phyloP scores from a whole-genome alignment of 2,113 vertebrate species.

The Bettongia penicillata region DNA sequence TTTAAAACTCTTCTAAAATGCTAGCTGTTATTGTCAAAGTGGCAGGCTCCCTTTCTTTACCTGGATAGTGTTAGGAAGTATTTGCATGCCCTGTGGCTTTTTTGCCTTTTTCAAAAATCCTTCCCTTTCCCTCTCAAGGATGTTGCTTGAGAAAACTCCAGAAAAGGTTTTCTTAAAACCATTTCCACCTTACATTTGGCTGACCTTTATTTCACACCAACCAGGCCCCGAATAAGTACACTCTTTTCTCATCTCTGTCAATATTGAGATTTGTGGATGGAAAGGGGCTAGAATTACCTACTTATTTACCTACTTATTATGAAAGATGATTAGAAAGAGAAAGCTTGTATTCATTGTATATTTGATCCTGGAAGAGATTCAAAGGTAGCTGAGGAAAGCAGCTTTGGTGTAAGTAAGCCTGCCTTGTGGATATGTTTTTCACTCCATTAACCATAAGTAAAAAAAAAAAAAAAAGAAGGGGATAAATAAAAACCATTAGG shows the following conservation, averaged over 20 bases:
- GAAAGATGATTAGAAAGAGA: conserved; percentile 41
- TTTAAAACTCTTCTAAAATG: neutral
- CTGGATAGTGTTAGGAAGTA: neutral
- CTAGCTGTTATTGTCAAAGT: neutral
- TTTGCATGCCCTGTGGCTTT: neutral
- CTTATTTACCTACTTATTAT: neutral
- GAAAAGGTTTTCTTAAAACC: neutral
- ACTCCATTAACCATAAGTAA: neutral
- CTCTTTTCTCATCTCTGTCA: neutral
- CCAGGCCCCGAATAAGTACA: neutral
- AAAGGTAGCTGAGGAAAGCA: conserved; percentile 7
- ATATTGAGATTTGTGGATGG: neutral
- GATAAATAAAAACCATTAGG: neutral
- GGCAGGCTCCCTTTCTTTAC: neutral
- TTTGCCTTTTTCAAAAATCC: neutral
- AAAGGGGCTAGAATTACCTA: neutral
- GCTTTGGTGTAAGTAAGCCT: conserved; percentile 11
- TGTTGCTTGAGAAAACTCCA: neutral
- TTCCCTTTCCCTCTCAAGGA: neutral
- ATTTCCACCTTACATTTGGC: neutral
- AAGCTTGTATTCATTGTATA: neutral
- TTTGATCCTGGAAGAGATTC: neutral
- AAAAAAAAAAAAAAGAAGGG: neutral
- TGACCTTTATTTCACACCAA: too few species aligned
- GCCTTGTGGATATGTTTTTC: neutral